phyloP scores from a whole-genome alignment of 2,888 invertebrate genomes.

The Ecdyonurus torrentis region DNA sequence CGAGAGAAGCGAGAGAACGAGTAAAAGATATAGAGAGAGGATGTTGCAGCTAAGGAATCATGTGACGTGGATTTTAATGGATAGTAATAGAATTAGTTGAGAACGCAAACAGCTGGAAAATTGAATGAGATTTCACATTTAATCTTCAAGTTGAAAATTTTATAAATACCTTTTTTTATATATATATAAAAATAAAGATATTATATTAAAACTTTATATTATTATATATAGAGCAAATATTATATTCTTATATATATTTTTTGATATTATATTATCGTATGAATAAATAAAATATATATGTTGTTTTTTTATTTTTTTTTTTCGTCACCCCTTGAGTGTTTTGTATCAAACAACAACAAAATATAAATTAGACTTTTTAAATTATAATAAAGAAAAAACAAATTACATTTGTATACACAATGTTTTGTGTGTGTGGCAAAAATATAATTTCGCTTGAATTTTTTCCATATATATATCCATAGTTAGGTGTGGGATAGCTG shows the following conservation, averaged over 20 bases:
- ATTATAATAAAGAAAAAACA: neutral
- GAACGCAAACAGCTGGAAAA: constrained; percentile 9
- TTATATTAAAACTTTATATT: too few species aligned
- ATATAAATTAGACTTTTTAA: neutral
- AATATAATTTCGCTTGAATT: too few species aligned
- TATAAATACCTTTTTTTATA: too few species aligned
- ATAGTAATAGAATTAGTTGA: constrained; percentile 16
- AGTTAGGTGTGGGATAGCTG: too few species aligned
- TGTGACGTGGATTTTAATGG: constrained; percentile 13
- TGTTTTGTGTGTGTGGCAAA: neutral
- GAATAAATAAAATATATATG: too few species aligned
- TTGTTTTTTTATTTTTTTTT: too few species aligned
- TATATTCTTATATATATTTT: too few species aligned
- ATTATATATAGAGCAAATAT: too few species aligned
- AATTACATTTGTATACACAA: neutral
- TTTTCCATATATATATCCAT: too few species aligned
- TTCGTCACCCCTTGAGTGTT: too few species aligned
- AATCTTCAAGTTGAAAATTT: neutral
- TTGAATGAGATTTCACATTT: constrained; percentile 7
- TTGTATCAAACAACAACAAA: neutral
- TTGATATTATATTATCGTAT: too few species aligned
- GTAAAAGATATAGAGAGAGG: neutral
- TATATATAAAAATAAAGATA: too few species aligned
- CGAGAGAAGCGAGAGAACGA: neutral
- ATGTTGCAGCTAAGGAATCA: neutral